Base-by-base conservation (phyloP, 2,797 vertebrate genomes). In the Gadopsis bispinosus region DNA sequence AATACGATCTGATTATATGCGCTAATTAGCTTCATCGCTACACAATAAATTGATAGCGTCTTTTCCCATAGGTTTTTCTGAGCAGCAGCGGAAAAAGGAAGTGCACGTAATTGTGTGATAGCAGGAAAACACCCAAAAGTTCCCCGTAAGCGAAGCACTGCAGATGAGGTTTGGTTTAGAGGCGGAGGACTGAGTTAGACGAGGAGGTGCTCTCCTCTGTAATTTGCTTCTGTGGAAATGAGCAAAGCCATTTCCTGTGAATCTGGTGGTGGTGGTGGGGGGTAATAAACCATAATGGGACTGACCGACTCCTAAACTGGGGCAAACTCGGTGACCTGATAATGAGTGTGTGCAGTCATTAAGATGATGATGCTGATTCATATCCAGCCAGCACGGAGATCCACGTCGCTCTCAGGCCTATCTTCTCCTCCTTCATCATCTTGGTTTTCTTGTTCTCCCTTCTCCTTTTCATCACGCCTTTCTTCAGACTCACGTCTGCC, bases 161-260 rank as follows among this genome's bases (percentile, higher is more conserved):
- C 75, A 62, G 62, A 74, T 80, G 80, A 22, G 43, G 58, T 66
- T 76, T 72, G 17, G 47, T 59, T 80, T 59, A 31, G 69, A 68
- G 62, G 65, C 33, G 51, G 59, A 69, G 59, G 84, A 33, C 61
- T 20, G 29, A 81, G 60, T 55, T 80, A 54, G 74, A 77, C 33
- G 70, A 86, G 56, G 66, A 78, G 73, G 55, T 66, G 45, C 66
- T 51, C 71, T 70, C 11, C 79, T 89, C 87, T 88, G 79, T 91
- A 86, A 91, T 92, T 92, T 88, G 75, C 70, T 54, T 31, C 70
- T 37, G 81, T 86, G 82, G 86, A 91, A 93, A 93, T 93, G 87
- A 91, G 88, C 68, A 66, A 43, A 88, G 78, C 69, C 80, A 93
- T 94, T 94, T 94, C 93, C 93, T 94, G 67, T 83, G 60, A 61